Evolutionary conservation across 1,140 invertebrate genomes (phyloP).

Genomic region (Conus ventricosus): DNA sequence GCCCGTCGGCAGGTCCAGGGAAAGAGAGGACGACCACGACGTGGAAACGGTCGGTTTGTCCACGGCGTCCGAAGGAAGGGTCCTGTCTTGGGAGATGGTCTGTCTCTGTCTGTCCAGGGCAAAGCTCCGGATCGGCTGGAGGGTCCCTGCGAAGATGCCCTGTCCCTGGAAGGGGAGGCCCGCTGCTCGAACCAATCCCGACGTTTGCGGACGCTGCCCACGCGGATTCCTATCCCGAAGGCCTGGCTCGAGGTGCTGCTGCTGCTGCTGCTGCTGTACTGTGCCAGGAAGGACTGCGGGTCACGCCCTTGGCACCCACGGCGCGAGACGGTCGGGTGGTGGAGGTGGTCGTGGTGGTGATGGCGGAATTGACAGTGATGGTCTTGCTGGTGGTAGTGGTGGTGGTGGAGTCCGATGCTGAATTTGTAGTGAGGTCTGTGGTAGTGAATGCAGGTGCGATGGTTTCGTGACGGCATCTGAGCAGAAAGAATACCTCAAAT

Average conservation of each 20-base stretch:
- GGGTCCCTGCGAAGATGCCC: neutral
- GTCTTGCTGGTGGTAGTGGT: too few species aligned
- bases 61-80: neutral
- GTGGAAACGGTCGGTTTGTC: neutral
- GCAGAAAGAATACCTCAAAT: neutral
- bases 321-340: neutral
- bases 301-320: neutral
- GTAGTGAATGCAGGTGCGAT: neutral
- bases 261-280: too few species aligned
- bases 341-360: neutral
- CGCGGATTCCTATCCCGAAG: neutral
- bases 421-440: neutral
- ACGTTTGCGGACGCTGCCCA: neutral
- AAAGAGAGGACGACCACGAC: neutral
- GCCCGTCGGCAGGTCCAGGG: neutral
- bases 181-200: conserved; percentile 1
- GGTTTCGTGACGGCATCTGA: neutral
- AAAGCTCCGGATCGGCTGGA: neutral
- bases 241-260: neutral
- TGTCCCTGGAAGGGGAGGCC: neutral
- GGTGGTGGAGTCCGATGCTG: neutral
- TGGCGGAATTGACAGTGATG: neutral
- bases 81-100: neutral
- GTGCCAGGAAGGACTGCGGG: neutral
- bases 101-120: neutral